These are phyloP conservation scores for Clarias batrachus DNA, from an alignment of 2,113 vertebrate genomes.

Conservation along the genomic window DNA sequence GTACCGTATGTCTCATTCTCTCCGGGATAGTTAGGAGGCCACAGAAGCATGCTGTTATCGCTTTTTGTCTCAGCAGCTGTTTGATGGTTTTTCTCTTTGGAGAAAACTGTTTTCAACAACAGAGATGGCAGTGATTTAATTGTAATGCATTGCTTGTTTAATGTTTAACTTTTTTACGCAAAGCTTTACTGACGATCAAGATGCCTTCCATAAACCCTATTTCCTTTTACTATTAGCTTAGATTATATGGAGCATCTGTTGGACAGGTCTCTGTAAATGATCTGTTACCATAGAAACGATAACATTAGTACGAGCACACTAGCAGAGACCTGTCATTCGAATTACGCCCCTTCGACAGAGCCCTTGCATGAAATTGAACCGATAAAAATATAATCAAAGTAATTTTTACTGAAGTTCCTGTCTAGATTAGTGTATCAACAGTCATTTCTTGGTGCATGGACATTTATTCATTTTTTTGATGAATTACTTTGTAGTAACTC, in stretches of 20 bases:
- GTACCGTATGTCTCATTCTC: background rate
- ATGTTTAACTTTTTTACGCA: background rate
- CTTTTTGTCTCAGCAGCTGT: background rate
- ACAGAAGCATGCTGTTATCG: background rate
- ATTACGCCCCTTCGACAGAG: background rate
- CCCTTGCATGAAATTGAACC: background rate
- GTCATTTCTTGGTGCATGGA: background rate
- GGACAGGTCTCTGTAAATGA: background rate
- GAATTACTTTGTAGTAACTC: background rate
- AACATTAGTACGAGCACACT: background rate
- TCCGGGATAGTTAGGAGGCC: background rate
- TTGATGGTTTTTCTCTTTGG: background rate
- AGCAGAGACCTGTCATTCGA: background rate
- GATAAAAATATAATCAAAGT: background rate
- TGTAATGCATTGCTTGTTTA: background rate
- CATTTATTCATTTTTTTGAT: background rate
- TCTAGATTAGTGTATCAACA: background rate
- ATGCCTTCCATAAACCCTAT: background rate
- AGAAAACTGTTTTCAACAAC: background rate
- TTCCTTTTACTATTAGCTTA: background rate
- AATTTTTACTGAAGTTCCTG: background rate
- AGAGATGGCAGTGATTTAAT: background rate
- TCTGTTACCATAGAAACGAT: background rate
- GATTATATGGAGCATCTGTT: background rate
- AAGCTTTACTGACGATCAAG: background rate